Percentiles rank a stretch among this genome's conserved stretches.
Conservation (phyloP, 2,113 vertebrate species). For the Ptyas mucosa region DNA sequence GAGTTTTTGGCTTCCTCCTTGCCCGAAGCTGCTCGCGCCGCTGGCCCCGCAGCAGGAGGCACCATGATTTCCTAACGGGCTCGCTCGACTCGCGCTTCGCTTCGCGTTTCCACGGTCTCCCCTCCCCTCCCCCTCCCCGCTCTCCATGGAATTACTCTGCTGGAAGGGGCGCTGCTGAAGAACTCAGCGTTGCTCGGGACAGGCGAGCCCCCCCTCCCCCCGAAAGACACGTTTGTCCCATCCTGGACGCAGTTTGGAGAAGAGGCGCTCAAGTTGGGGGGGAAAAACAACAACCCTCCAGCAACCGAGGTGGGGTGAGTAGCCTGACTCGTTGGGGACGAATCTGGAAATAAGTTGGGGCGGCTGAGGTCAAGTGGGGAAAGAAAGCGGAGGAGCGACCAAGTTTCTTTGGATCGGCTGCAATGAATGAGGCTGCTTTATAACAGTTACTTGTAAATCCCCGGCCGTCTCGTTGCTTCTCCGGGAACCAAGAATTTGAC, state of each 20-base stretch:
- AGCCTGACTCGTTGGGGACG: not conserved
- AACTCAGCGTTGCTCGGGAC: not conserved
- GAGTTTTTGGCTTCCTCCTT: not conserved
- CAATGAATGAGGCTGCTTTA: too few relatives aligned
- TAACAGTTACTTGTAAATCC: not conserved
- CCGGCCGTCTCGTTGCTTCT: not conserved
- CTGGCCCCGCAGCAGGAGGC: conserved; percentile 14
- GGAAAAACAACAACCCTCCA: not conserved
- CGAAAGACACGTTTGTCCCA: not conserved
- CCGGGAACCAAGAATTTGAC: not conserved
- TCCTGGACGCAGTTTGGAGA: not conserved
- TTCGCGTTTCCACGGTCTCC: not conserved
- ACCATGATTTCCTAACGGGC: conserved; percentile 44
- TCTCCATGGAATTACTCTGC: conserved; percentile 17
- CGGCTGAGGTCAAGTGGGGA: not conserved
- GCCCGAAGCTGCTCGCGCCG: not conserved
- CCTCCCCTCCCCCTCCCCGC: not conserved
- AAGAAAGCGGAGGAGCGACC: too few relatives aligned
- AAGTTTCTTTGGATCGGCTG: not conserved
- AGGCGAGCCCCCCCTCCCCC: not conserved
- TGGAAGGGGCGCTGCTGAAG: conserved; percentile 12
- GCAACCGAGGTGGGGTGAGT: not conserved
- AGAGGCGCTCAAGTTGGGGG: not conserved
- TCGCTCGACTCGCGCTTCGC: not conserved
- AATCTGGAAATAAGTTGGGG: not conserved